phyloP scores from a whole-genome alignment of 2,888 invertebrate genomes.

The Pedicia rivosa region DNA sequence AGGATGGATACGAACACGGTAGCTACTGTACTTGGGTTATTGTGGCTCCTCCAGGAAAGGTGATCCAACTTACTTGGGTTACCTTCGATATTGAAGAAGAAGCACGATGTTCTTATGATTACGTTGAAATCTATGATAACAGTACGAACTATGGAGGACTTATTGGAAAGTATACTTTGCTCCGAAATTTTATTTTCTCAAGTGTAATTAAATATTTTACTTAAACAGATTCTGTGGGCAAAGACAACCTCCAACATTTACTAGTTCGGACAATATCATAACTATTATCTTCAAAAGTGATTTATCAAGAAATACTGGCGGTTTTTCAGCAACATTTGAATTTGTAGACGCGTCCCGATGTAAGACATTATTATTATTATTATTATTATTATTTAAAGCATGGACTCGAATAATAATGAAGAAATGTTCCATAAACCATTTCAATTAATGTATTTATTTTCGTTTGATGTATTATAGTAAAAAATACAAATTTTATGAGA shows the following conservation, averaged over 20 bases:
- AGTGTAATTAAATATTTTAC: slow-evolving; percentile 5
- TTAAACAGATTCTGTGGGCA: slow-evolving; percentile 52
- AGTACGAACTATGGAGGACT: slow-evolving; percentile 31
- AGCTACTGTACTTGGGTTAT: slow-evolving; percentile 60
- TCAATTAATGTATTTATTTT: too few species aligned
- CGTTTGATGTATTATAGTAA: too few species aligned
- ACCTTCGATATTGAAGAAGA: slow-evolving; percentile 48
- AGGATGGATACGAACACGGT: slow-evolving; percentile 32
- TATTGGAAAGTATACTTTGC: slow-evolving; percentile 27
- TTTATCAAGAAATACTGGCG: slow-evolving; percentile 34
- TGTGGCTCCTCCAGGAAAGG: slow-evolving; percentile 46
- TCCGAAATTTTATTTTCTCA: slow-evolving; percentile 17
- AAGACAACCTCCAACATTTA: slow-evolving; percentile 44
- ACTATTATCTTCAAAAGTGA: slow-evolving; percentile 57
- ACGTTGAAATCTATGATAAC: slow-evolving; percentile 47
- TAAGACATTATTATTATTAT: slow-evolving; percentile 41
- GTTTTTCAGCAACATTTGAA: slow-evolving; percentile 59
- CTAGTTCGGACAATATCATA: slow-evolving; percentile 49
- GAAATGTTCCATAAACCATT: too few species aligned
- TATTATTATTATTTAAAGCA: too few species aligned
- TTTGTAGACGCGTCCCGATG: slow-evolving; percentile 40
- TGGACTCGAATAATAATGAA: too few species aligned
- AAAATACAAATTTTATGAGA: too few species aligned
- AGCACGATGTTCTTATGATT: slow-evolving; percentile 44
- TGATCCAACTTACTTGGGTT: slow-evolving; percentile 58